Evolutionary conservation across 2,113 vertebrate species (phyloP).

Genomic region (Microcebus murinus): DNA sequence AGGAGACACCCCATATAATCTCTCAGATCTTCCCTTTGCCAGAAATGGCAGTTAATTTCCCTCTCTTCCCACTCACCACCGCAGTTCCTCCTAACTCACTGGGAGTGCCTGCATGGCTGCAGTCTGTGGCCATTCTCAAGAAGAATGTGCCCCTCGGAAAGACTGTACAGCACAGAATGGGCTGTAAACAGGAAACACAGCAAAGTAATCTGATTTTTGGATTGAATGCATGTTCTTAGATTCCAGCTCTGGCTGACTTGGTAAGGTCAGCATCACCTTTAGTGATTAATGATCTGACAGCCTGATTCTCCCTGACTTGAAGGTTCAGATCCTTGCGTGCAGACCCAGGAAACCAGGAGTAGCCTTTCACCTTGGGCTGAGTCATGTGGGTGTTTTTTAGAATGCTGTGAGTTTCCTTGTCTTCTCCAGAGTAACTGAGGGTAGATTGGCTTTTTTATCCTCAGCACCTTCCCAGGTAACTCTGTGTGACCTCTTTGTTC

Average conservation of each 20-base stretch:
- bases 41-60: background rate
- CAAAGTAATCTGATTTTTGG: background rate
- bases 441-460: background rate
- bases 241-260: background rate
- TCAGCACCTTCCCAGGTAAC: constrained; percentile 25
- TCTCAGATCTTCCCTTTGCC: background rate
- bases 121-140: background rate
- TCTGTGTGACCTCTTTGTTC: constrained; percentile 66
- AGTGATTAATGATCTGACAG: constrained; percentile 12
- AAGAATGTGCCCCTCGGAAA: background rate
- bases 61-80: background rate
- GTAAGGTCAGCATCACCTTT: background rate
- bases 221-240: background rate
- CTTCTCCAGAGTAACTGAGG: background rate
- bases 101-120: background rate
- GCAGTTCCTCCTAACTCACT: background rate
- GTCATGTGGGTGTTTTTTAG: background rate
- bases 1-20: background rate
- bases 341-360: background rate
- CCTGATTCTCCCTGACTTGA: background rate
- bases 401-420: background rate
- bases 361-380: constrained; percentile 40
- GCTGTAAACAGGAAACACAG: background rate
- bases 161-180: background rate
- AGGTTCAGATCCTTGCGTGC: background rate